Evolutionary conservation across 2,797 vertebrate species (phyloP).

Genomic region (Sphaeramia orbicularis): DNA sequence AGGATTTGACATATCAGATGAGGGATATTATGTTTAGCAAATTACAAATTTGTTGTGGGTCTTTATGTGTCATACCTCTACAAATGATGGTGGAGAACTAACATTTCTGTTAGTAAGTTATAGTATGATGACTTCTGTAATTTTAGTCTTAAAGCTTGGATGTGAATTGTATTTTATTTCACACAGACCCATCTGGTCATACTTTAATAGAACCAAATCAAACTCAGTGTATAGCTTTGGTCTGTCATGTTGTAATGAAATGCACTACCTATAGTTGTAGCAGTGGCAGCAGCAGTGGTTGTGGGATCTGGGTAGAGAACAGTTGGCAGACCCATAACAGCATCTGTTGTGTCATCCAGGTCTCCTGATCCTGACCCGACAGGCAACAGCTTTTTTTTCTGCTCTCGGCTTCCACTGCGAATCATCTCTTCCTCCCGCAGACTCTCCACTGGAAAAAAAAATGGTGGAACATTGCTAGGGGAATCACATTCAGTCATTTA

Average conservation of each 20-base stretch:
- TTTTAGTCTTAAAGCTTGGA: neutral
- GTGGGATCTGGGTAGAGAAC: slow-evolving; percentile 73
- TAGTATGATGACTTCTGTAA: no score
- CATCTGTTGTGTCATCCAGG: slow-evolving; percentile 76
- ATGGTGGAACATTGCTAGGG: neutral
- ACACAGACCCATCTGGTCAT: neutral
- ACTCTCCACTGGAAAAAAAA: slow-evolving; percentile 71
- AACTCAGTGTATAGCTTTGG: slow-evolving; percentile 4
- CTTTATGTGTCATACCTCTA: neutral
- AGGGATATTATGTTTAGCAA: slow-evolving; percentile 2
- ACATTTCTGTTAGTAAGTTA: no score
- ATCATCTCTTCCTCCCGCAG: slow-evolving; percentile 83
- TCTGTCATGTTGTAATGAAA: neutral
- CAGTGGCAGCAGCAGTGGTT: slow-evolving; percentile 33
- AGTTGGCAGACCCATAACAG: slow-evolving; percentile 72
- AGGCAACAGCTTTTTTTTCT: slow-evolving; percentile 76
- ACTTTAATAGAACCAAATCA: neutral
- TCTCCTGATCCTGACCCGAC: slow-evolving; percentile 82
- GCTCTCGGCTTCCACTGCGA: slow-evolving; percentile 80
- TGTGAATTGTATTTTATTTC: neutral
- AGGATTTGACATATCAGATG: slow-evolving; percentile 23
- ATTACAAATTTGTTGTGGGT: neutral
- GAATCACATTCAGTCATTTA: neutral
- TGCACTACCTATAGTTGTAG: slow-evolving; percentile 64
- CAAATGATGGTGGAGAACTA: neutral